Percentiles rank a stretch among this genome's conserved stretches.
Evolutionary conservation across 2,888 invertebrate genomes (phyloP).

Genomic region (Panopea generosa): DNA sequence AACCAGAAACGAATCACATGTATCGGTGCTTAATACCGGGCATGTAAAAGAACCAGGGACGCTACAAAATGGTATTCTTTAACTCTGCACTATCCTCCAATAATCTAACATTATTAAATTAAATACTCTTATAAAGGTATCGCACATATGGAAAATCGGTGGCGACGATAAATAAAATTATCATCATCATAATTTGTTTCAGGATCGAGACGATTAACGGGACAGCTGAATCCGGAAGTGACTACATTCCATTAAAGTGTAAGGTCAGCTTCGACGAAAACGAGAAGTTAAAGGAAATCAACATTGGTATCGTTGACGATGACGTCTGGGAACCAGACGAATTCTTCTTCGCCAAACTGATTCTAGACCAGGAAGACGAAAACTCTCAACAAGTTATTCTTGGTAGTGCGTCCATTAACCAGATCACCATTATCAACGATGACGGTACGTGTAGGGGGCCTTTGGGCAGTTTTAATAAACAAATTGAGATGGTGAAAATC

Average conservation of each 20-base stretch:
- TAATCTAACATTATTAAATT: too few species aligned
- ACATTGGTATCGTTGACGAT: conserved; percentile 87
- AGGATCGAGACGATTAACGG: conserved; percentile 88
- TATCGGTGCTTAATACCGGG: too few species aligned
- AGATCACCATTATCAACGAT: conserved; percentile 88
- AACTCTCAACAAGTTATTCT: conserved; percentile 85
- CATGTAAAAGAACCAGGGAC: too few species aligned
- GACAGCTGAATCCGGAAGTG: conserved; percentile 87
- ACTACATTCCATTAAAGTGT: conserved; percentile 87
- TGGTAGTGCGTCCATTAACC: conserved; percentile 87
- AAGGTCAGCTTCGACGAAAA: conserved; percentile 86
- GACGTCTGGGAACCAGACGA: conserved; percentile 88
- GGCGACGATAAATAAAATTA: too few species aligned
- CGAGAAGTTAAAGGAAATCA: conserved; percentile 86
- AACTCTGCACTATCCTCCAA: too few species aligned
- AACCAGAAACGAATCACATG: too few species aligned
- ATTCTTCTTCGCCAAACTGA: conserved; percentile 88
- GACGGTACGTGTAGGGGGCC: conserved; percentile 86
- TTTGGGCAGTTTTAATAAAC: too few species aligned
- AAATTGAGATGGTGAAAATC: too few species aligned
- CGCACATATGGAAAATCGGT: too few species aligned
- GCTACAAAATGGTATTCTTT: too few species aligned
- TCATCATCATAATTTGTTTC: too few species aligned
- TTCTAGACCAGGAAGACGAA: conserved; percentile 74
- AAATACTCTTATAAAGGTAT: too few species aligned